Conservation (phyloP, 2,888 invertebrate species). For the Dorcus hopei region DNA sequence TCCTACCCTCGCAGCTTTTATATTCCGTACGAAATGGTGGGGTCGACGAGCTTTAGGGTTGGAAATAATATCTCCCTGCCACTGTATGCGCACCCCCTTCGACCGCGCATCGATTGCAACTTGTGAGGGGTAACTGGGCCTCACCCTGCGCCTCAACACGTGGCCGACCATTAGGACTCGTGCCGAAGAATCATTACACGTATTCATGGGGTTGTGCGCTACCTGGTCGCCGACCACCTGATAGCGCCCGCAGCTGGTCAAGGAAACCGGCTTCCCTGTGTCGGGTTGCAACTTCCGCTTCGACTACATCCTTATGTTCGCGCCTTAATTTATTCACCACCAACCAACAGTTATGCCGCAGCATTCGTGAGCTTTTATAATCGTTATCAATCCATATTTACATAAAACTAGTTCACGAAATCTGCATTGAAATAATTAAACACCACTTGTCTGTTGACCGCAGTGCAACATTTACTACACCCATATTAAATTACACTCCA, state of each 20-base stretch:
- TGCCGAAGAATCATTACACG: conserved; percentile 32
- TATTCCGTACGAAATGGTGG: conserved; percentile 41
- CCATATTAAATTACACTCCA: not conserved
- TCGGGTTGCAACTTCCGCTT: conserved; percentile 31
- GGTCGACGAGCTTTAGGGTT: conserved; percentile 30
- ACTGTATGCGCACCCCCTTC: conserved; percentile 26
- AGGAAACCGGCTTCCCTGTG: conserved; percentile 20
- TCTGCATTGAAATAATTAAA: conserved; percentile 13
- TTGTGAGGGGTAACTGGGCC: conserved; percentile 28
- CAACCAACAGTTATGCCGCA: conserved; percentile 11
- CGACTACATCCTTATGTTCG: conserved; percentile 19
- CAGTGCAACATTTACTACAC: conserved; percentile 6
- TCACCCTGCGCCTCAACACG: conserved; percentile 33
- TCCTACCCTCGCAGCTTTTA: conserved; percentile 51
- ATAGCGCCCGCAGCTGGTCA: conserved; percentile 30
- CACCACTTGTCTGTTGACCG: not conserved
- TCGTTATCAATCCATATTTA: conserved; percentile 26
- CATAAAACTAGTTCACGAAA: conserved; percentile 21
- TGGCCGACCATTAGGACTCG: conserved; percentile 33
- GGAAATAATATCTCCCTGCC: conserved; percentile 24
- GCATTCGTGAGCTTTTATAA: conserved; percentile 18
- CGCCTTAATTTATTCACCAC: conserved; percentile 12
- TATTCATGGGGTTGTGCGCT: conserved; percentile 23
- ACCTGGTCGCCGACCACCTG: conserved; percentile 32
- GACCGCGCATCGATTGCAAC: conserved; percentile 34